Evolutionary conservation across 2,797 vertebrate genomes (phyloP), one percentile per base, ranked within the genome.

Genomic region (Anableps anableps): DNA sequence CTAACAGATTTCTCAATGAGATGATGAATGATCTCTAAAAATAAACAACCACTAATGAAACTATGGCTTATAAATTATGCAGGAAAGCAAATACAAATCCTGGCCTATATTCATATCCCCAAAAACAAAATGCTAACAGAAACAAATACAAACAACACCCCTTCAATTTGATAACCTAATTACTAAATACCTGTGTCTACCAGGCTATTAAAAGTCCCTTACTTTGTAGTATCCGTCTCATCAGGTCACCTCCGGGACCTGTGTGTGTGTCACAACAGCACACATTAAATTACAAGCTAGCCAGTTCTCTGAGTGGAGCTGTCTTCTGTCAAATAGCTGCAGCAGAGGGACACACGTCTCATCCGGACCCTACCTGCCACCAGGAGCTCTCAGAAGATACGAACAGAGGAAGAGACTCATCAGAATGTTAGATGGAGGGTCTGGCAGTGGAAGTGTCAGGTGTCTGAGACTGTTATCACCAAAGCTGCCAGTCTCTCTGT

Each of bases 111-210:
- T 75, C 36, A 55, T 74, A 83, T 84, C 72, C 60, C 29, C 68
- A 86, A 89, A 88, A 84, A 86, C 29, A 6, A 79, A 84, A 81
- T 85, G 79, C 88, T 86, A 86, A 89, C 80, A n/a, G 72, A 64
- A 79, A 88, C 84, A 94, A 90, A 94, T 90, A 84, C 89, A 88
- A 86, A 74, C 80, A 81, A 89, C 73, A 79, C 80, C 80, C 75
- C 75, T 71, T 85, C 83, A 92, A 92, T 94, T 91, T 92, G 90
- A 93, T 92, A 87, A 92, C 87, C 88, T 93, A 85, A 93, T 93
- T 93, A 91, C 88, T 93, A 85, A 93, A 93, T 93, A 91, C 85
- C 82, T 79, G 78, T 85, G 79, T 91, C 89, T 83, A 82, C 86
- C 14, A 82, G 75, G 85, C 87, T 89, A 90, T 93, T 93, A 93